Evolutionary conservation across 2,113 vertebrate species (phyloP).

Genomic region (Indri indri): DNA sequence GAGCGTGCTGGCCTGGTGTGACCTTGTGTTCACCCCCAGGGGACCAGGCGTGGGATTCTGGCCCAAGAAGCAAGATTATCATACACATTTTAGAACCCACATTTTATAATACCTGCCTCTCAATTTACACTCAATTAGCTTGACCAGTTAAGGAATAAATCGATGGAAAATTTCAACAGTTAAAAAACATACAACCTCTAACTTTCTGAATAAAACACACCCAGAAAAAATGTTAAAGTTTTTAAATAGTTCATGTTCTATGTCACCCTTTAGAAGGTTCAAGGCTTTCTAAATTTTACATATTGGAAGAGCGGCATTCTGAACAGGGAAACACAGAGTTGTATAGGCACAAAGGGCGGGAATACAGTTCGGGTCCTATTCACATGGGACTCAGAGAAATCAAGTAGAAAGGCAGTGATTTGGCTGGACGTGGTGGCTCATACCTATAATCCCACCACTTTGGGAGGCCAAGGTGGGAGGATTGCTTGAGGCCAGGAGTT

Average conservation of each 20-base stretch:
- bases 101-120: neutral
- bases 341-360: fast-evolving
- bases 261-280: neutral
- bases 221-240: neutral
- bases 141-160: neutral
- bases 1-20: fast-evolving
- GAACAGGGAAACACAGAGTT: neutral
- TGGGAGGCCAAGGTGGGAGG: too few relatives aligned
- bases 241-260: neutral
- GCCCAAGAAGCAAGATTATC: neutral
- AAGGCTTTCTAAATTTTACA: neutral
- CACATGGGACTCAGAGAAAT: fast-evolving
- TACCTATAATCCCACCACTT: too few relatives aligned
- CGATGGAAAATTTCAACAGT: neutral
- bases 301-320: too few relatives aligned
- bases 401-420: too few relatives aligned
- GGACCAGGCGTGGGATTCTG: neutral
- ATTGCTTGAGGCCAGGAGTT: too few relatives aligned
- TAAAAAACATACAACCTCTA: neutral
- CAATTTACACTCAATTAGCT: neutral
- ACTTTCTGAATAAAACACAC: neutral
- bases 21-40: too few relatives aligned
- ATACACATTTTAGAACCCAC: neutral
- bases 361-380: fast-evolving
- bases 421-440: too few relatives aligned